Base-by-base conservation (phyloP, 2,113 vertebrate genomes). In the Pangasianodon gigas region DNA sequence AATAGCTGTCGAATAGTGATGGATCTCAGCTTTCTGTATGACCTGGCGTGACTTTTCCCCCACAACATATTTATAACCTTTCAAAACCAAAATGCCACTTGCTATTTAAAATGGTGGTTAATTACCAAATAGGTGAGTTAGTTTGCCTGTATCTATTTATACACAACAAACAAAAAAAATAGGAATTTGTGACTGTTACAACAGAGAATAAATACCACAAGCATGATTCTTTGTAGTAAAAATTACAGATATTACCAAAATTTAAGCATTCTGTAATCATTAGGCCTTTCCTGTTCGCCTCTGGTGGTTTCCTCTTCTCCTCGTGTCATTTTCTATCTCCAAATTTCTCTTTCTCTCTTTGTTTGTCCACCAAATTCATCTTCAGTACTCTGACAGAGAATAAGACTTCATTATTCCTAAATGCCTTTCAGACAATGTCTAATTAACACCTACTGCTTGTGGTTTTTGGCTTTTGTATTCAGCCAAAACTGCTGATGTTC, bases 371-470 rank as follows among this genome's bases (percentile, higher is more conserved):
- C n/a, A 41, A 83, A 58, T 58, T 37, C 32, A 60, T n/a, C 11
- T n/a, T 37, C 51, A 24, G 19, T 29, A 2, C 11, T n/a, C 44
- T 51, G 41, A 8, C 26, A 44, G 24, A 85, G 19, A 32, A 84
- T 16, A 41, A 65, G 26, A 71, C 85, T 85, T 69, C 9, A 85
- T 85, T 51, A 85, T 67, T 32, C 26, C 65, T 67, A 69, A 86
- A 65, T n/a, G 18, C 14, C 46, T 51, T 37, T 5, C 18, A 86
- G 65, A 71, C 46, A 86, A 51, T 10, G 6, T 32, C 65, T 69
- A 71, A 52, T 71, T 48, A 69, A 71, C 62, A 71, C 85, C 29
- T 67, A 85, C 56, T 71, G 29, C 60, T 85, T 85, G 32, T 65
- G 58, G 41, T 29, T 26, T 48, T 85, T 48, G 41, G 60, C 4